A percentile compares a stretch with the other conserved stretches of the same genome.
Conservation (phyloP, 2,797 vertebrate genomes). For the Tarsius wallacei region DNA sequence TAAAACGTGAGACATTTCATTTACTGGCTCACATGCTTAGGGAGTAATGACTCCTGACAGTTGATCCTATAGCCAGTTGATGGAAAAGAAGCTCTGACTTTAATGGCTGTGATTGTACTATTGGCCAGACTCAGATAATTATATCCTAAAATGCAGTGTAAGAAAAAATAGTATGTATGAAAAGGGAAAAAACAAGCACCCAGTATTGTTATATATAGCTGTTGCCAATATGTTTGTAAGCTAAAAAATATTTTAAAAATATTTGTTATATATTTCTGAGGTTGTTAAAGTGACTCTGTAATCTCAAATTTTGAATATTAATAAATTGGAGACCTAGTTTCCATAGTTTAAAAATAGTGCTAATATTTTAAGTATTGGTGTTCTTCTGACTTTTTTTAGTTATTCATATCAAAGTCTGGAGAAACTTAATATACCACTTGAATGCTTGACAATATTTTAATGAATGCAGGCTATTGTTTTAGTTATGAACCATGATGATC, state of each 20-base stretch:
- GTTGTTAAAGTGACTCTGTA: too few relatives aligned
- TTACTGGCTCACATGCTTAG: neutral
- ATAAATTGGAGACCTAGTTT: too few relatives aligned
- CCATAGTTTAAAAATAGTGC: neutral
- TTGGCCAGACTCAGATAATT: neutral
- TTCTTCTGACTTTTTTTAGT: constrained; percentile 8
- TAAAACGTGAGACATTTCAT: neutral
- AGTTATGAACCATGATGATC: neutral
- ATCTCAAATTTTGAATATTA: too few relatives aligned
- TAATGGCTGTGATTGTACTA: neutral
- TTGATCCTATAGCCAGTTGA: neutral
- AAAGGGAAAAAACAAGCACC: too few relatives aligned
- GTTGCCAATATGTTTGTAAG: too few relatives aligned
- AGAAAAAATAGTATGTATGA: neutral
- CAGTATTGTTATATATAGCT: too few relatives aligned
- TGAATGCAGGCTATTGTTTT: constrained; percentile 24
- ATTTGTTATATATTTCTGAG: too few relatives aligned
- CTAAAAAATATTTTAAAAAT: too few relatives aligned
- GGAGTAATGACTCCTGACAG: neutral
- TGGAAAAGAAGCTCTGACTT: neutral
- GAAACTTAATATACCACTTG: neutral
- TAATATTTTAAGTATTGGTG: neutral
- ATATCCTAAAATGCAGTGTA: neutral
- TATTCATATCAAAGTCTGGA: neutral
- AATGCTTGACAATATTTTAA: neutral